Base-by-base conservation (phyloP, 1,140 invertebrate species). In the Caenorhabditis tropicalis region DNA sequence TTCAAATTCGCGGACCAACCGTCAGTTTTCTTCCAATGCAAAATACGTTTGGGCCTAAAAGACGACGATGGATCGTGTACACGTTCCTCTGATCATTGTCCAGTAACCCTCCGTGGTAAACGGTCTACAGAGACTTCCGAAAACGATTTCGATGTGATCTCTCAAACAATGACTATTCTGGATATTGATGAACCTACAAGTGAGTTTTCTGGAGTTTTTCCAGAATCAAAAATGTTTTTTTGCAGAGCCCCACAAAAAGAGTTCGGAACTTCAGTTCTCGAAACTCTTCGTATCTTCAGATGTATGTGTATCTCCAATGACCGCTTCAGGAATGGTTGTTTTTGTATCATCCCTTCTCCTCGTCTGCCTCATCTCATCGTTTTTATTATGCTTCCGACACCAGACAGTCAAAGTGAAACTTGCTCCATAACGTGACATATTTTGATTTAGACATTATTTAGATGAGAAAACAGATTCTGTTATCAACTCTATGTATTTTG, bases 1-100 rank as follows among this genome's bases (percentile, higher is more conserved):
- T 87, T 87, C 87, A 87, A 87, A 82, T 87, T 87, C 29, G 87
- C 87, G 31, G 87, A 87, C 53, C 86, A 87, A 48, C 87, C 87
- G 3, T 85, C 86, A 33, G 80, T 87, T 4, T 87, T 87, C 49
- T 87, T 87, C 87, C 87, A 87, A 83, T 87, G 87, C 36, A 87
- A 87, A 58, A 87, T 87, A n/a, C 33, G 86, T 27, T 83, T 87
- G 2, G 81, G 81, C 6, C 33, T 87, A 16, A 87, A 87, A 65
- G 65, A 74, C 4, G 87, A 87, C 48, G 86, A 83, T 39, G 87
- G 84, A 49, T 43, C 65, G 16, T 87, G 87, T 79, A 79, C 21
- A 79, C 86, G 86, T 21, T 87, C 86, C 19, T 85, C 83, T 3
- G 86, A 87, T 58, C 60, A 84, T 51, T 87, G 86, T 70, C 86